Base-by-base conservation (phyloP, 2,797 vertebrate species). In the Gallinago nigripennis region DNA sequence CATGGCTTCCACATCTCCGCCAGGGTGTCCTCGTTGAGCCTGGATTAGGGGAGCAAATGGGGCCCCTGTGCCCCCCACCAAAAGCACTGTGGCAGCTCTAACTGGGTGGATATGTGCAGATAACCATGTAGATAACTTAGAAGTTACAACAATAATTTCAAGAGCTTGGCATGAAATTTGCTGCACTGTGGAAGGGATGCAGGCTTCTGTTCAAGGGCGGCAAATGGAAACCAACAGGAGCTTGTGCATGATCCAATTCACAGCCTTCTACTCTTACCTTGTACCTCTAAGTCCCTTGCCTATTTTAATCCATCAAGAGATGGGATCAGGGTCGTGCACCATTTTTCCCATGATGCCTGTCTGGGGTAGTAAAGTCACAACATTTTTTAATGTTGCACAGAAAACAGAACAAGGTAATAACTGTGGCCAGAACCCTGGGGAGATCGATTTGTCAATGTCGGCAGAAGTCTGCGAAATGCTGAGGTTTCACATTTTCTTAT, bases 11-110 rank as follows among this genome's bases (percentile, higher is more conserved):
- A 21, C 5, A 4, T 6, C 39, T 60, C 1, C 0, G 16, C 37
- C 56, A 37, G 30, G 18, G 10, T 53, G 28, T 33, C n/a, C 41
- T 72, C 1, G 1, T 31, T 7, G 51, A 17, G 35, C 63, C 20
- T 39, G 15, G 5, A 30, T 2, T 27, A 61, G 33, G 20, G 28
- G 41, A 88, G 45, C 50, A 85, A 85, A 68, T 50, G 65, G 24
- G 28, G 1, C 4, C 41, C 58, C 33, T 6, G 10, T 0, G 3
- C 3, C 8, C 31, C 50, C 27, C 27, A 8, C 64, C 54, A 61
- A 48, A 69, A 77, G 7, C 23, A 37, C 46, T 0, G 0, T n/a
- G 41, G 7, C 61, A 78, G 46, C 31, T 88, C 51, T 75, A 16
- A 8, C 56, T 54, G 46, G 4, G 1, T 46, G 33, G 16, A 13